Base-by-base conservation (phyloP, 2,797 vertebrate species). In the Taeniopygia guttata region DNA sequence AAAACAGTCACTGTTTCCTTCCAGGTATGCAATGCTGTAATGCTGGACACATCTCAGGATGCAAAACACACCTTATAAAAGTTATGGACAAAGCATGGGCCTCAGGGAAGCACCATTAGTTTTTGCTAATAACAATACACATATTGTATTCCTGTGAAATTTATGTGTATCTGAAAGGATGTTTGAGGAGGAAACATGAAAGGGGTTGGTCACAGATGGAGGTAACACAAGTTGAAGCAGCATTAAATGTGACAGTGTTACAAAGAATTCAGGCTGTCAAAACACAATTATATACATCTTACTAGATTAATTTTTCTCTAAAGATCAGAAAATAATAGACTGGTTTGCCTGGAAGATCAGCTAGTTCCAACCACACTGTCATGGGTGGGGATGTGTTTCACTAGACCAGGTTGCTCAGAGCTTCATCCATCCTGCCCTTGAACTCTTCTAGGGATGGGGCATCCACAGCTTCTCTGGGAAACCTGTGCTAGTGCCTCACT, bases 1-100 rank as follows among this genome's bases (percentile, higher is more conserved):
- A 92, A 94, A 89, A 58, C 62, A 52, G 89, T 91, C 68, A 80
- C 68, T 51, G 38, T 26, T 69, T 66, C 60, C 74, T 96, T 94
- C 54, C 92, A 96, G 55, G 55, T 84, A 84, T 19, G 38, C 72
- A 84, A 38, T 10, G 45, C 40, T 74, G 60, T 58, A 90, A 46
- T 30, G 26, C 42, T 43, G 64, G 83, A 51, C 13, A 79, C 64
- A 21, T 19, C 56, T 84, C 29, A 32, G 56, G 68, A 90, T 82
- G 55, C n/a, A 91, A 59, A 79, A 36, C 36, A 77, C 30, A 42
- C 30, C 62, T 86, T 7, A 36, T 30, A 54, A 9, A 69, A 89
- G 54, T n/a, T 80, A 32, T 38, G 34, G 69, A 88, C 66, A 66
- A 81, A 78, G 45, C 32, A 58, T 1, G 1, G 70, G 46, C 38